A percentile compares a stretch with the other conserved stretches of the same genome.
Conservation (phyloP, 2,797 vertebrate genomes). For the Gymnopithys bicolor region DNA sequence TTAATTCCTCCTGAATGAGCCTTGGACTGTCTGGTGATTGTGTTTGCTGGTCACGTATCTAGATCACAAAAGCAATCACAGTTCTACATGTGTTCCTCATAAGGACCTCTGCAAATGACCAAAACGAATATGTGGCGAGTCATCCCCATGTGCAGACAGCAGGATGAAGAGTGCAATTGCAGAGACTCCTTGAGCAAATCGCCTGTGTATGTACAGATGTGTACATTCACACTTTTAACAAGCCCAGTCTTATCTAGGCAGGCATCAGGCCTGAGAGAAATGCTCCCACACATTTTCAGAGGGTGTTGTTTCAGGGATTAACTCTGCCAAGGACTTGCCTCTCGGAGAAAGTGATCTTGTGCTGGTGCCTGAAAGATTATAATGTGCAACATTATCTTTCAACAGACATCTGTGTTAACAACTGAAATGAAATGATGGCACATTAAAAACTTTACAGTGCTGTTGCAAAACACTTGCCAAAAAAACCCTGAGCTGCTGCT, state of each 20-base stretch:
- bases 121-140: neutral
- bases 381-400: constrained; percentile 54
- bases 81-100: constrained; percentile 38
- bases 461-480: constrained; percentile 58
- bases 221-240: constrained; percentile 1
- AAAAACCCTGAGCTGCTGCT: constrained; percentile 17
- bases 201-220: neutral
- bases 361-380: constrained; percentile 2
- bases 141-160: neutral
- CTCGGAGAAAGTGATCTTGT: constrained; percentile 15
- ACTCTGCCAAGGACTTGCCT: constrained; percentile 27
- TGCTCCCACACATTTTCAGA: neutral
- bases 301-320: constrained; percentile 7
- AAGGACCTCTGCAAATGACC: constrained; percentile 48
- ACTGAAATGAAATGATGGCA: constrained; percentile 56
- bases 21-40: neutral
- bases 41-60: constrained; percentile 13
- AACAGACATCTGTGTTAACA: constrained; percentile 64
- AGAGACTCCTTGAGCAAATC: neutral
- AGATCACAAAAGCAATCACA: constrained; percentile 42
- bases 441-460: constrained; percentile 51
- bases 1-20: constrained; percentile 46
- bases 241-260: neutral
- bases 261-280: neutral
- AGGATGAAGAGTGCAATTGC: neutral